phyloP scores from a whole-genome alignment of 2,888 invertebrate genomes.

The Boloria selene region DNA sequence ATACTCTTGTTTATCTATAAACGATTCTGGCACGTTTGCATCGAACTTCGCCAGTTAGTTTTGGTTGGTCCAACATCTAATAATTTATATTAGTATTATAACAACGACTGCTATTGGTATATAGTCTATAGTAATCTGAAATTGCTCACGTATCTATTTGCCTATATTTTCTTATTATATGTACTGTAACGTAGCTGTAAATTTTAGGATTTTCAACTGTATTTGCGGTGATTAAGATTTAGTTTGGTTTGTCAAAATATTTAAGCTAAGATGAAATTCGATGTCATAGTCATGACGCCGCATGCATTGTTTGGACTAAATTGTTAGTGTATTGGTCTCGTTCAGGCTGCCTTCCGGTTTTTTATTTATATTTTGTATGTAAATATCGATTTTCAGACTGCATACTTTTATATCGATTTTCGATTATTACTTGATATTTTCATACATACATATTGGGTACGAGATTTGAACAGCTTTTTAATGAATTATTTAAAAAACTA shows the following conservation, averaged over 20 bases:
- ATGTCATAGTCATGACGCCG: constrained; percentile 42
- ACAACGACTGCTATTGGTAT: constrained; percentile 14
- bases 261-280: constrained; percentile 30
- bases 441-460: too few species aligned
- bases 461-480: too few species aligned
- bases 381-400: neutral
- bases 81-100: constrained; percentile 38
- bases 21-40: constrained; percentile 33
- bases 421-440: neutral
- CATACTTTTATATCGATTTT: constrained; percentile 1
- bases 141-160: constrained; percentile 43
- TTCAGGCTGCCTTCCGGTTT: constrained; percentile 6
- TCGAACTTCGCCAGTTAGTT: constrained; percentile 26
- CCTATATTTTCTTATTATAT: constrained; percentile 41
- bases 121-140: constrained; percentile 40
- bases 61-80: constrained; percentile 21
- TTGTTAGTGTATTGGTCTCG: constrained; percentile 37
- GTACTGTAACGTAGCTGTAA: neutral
- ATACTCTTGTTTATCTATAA: constrained; percentile 19
- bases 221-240: neutral
- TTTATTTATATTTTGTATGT: constrained; percentile 6
- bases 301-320: constrained; percentile 43
- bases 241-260: neutral
- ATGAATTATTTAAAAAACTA: too few species aligned
- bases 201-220: constrained; percentile 10